Conservation (phyloP, 1,140 invertebrate genomes). For the Ostrea edulis region DNA sequence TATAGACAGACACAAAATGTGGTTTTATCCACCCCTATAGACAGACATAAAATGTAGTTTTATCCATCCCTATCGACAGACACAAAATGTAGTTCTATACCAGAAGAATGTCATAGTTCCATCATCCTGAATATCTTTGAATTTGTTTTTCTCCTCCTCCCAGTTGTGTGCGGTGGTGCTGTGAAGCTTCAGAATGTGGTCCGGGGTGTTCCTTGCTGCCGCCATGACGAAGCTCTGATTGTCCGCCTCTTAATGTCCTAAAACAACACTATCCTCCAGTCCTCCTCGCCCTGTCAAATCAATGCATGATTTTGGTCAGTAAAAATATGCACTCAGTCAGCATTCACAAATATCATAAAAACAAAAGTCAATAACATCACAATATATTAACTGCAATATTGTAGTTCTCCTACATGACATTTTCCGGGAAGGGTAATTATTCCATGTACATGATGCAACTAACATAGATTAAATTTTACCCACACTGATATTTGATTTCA, state of each 20-base stretch:
- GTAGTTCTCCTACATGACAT: no score
- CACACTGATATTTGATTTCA: no score
- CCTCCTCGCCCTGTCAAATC: background rate
- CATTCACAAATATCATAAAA: no score
- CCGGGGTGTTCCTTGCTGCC: conserved; percentile 44
- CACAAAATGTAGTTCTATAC: conserved; percentile 64
- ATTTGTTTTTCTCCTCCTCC: conserved; percentile 79
- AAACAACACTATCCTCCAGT: background rate
- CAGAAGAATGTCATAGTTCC: conserved; percentile 83
- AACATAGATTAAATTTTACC: no score
- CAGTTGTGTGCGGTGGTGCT: conserved; percentile 80
- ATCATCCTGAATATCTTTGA: conserved; percentile 81
- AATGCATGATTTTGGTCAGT: background rate
- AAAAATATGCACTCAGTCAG: no score
- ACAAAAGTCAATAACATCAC: no score
- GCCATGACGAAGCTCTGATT: conserved; percentile 47
- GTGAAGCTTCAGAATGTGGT: conserved; percentile 63
- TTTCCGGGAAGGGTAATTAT: no score
- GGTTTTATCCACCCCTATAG: background rate
- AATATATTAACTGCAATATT: no score
- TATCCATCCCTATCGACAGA: conserved; percentile 1
- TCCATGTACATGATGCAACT: no score
- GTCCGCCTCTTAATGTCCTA: background rate
- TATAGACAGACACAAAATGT: no score
- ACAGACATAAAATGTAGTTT: no score